Percentiles rank a stretch among this genome's conserved stretches.
Evolutionary conservation across 1,140 invertebrate genomes (phyloP).

Genomic region (Aphis craccivora): DNA sequence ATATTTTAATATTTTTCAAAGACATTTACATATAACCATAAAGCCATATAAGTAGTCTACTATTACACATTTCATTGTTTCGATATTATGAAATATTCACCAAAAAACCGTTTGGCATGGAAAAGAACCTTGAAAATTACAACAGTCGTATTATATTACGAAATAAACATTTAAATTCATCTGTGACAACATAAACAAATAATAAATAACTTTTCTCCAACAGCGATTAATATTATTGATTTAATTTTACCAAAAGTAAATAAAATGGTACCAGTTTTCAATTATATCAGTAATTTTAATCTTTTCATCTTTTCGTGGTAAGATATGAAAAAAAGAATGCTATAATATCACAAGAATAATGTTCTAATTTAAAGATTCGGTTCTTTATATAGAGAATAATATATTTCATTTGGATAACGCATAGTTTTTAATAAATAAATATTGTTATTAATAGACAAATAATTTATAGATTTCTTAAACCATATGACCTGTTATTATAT

Average conservation of each 20-base stretch:
- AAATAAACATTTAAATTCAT: neutral
- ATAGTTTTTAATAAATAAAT: neutral
- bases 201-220: neutral
- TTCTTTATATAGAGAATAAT: neutral
- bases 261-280: neutral
- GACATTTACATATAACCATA: neutral
- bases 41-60: neutral
- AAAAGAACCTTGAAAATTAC: neutral
- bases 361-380: neutral
- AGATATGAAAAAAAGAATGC: neutral
- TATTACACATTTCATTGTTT: neutral
- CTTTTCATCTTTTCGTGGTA: neutral
- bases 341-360: neutral
- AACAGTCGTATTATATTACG: neutral
- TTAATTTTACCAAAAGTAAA: neutral
- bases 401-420: neutral
- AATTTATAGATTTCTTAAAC: neutral
- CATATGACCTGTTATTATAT: no score
- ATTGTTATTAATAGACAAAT: neutral
- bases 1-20: neutral
- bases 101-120: neutral
- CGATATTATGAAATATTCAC: neutral
- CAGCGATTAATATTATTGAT: neutral
- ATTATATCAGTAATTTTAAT: neutral
- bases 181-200: neutral